Base-by-base conservation (phyloP, 1,140 invertebrate species). In the Platorchestia sp. region DNA sequence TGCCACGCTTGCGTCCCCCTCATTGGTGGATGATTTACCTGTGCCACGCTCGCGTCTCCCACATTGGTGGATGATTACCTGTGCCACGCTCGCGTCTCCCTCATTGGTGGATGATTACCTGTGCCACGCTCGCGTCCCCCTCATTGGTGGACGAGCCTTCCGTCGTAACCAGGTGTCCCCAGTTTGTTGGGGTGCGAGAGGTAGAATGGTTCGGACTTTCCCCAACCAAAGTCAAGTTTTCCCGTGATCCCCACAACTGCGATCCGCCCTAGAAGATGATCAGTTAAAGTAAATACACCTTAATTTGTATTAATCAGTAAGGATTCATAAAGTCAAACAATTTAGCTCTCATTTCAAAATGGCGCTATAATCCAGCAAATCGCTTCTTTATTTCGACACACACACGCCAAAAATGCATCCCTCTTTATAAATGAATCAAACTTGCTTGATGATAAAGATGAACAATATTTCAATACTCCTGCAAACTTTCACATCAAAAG, bases 181-280 rank as follows among this genome's bases (percentile, higher is more conserved):
- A 45, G 19, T 19, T 22, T 10, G 91, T 93, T 7, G 91, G 91
- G 91, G 91, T 93, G 43, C 91, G 91, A 44, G 43, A 93, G 40
- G 45, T 44, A 44, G 91, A 40, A 44, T 47, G 91, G 45, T 93
- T 93, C 44, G 91, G 91, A 45, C 91, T 93, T 44, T n/a, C 45
- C 36, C 91, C 43, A 7, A 93, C 41, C 43, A 45, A 10, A 6
- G 45, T 47, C 36, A 93, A 47, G 45, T 93, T 93, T 44, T 93
- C 91, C n/a, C 45, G 43, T 27, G 91, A 93, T 45, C 91, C 91
- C 43, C 45, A 93, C 43, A 45, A 45, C 14, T 44, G 45, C 44
- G 45, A 45, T 40, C 91, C 91, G 36, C 91, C 43, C 91, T 93
- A 42, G 6, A 51, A 51, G 59, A 36, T 3, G 36, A 75, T 75